Percentiles rank a stretch among this genome's conserved stretches.
Evolutionary conservation across 2,797 vertebrate species (phyloP).

Genomic region (Sphenodon punctatus): DNA sequence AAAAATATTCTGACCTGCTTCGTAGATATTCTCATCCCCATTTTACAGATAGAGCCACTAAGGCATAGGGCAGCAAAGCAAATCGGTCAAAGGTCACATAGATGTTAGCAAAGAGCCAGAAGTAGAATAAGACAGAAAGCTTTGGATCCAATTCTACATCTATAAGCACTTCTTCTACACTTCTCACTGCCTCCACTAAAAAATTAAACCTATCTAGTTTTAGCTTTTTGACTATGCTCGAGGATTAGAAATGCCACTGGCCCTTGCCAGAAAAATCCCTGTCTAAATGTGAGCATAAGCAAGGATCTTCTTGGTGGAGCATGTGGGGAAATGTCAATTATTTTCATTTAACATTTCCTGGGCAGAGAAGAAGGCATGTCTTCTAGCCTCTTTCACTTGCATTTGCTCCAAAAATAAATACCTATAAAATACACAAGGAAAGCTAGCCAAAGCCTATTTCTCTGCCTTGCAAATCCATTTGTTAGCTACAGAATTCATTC

Average conservation of each 20-base stretch:
- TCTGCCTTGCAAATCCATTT: slow-evolving; percentile 4
- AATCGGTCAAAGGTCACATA: no score
- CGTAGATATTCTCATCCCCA: not conserved
- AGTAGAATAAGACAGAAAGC: not conserved
- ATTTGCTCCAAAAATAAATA: not conserved
- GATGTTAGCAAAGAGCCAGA: not conserved
- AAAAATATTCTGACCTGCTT: not conserved
- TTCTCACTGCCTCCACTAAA: not conserved
- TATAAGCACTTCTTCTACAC: accelerated
- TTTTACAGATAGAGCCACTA: not conserved
- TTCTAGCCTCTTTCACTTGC: not conserved
- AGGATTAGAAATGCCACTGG: no score
- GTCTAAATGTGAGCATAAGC: not conserved
- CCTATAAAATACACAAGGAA: not conserved
- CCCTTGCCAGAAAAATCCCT: not conserved
- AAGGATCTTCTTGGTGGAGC: not conserved
- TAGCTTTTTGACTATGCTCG: no score
- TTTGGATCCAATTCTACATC: not conserved
- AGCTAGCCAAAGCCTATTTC: not conserved
- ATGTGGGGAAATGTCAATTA: not conserved
- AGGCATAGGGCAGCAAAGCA: no score
- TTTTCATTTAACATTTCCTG: not conserved
- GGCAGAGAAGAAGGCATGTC: not conserved
- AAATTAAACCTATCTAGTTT: not conserved
- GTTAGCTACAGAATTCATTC: slow-evolving; percentile 16